Evolutionary conservation across 2,797 vertebrate species (phyloP).

Genomic region (Thamnophis elegans): DNA sequence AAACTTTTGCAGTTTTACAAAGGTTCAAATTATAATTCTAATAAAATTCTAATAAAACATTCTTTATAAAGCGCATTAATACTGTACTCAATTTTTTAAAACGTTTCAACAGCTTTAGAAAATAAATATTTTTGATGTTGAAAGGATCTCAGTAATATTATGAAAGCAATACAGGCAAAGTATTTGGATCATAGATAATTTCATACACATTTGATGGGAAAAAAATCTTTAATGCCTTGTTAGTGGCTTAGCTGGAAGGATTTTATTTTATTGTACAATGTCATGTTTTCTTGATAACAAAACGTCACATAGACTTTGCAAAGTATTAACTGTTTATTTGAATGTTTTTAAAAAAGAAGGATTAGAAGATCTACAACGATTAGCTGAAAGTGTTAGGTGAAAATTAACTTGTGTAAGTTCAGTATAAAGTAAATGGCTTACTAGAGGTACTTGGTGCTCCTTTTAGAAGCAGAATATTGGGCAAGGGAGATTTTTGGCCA

Average conservation of each 20-base stretch:
- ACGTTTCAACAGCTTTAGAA: neutral
- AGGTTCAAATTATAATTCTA: neutral
- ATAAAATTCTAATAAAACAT: neutral
- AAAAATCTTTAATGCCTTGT: neutral
- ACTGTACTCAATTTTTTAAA: neutral
- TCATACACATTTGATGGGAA: neutral
- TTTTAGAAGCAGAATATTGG: neutral
- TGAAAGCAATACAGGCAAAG: neutral
- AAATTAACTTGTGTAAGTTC: neutral
- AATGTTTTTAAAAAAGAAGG: neutral
- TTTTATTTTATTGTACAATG: neutral
- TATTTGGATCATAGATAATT: neutral
- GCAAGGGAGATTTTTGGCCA: neutral
- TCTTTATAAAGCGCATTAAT: neutral
- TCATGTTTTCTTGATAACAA: neutral
- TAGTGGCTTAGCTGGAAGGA: neutral
- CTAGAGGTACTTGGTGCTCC: neutral
- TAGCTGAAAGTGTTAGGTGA: neutral
- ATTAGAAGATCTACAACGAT: neutral
- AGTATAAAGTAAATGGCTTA: neutral
- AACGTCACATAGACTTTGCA: neutral
- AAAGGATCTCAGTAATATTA: neutral
- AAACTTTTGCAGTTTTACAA: neutral
- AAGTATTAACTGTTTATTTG: neutral
- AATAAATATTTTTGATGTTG: neutral